Evolutionary conservation across 2,888 invertebrate species (phyloP).

Genomic region (Hanleya hanleyi): DNA sequence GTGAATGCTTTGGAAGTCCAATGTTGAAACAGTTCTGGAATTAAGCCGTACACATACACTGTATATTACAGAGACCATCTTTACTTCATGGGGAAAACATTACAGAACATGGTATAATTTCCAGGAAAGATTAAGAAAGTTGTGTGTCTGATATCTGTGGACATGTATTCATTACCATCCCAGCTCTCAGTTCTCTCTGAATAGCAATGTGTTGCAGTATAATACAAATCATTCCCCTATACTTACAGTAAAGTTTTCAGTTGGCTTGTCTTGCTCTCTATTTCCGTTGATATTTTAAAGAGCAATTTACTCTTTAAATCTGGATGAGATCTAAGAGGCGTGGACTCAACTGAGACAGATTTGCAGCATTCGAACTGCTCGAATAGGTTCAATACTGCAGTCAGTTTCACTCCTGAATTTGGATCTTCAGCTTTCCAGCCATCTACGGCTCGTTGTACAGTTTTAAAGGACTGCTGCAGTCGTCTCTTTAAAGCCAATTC

Average conservation of each 20-base stretch:
- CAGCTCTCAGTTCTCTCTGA: no score
- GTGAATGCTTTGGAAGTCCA: no score
- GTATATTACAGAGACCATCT: neutral
- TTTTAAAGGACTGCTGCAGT: slow-evolving; percentile 36
- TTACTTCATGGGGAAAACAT: neutral
- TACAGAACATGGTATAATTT: no score
- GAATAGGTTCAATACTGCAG: slow-evolving; percentile 33
- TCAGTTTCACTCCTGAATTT: slow-evolving; percentile 12
- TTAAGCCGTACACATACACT: no score
- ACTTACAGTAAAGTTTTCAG: slow-evolving; percentile 37
- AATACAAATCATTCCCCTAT: no score
- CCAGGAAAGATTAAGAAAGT: no score
- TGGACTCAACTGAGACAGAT: slow-evolving; percentile 18
- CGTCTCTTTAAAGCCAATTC: slow-evolving; percentile 23
- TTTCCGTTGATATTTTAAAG: slow-evolving; percentile 37
- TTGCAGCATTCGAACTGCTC: slow-evolving; percentile 42
- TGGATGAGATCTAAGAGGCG: slow-evolving; percentile 24
- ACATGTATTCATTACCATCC: no score
- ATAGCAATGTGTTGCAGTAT: neutral
- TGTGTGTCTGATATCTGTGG: no score
- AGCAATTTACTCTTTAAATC: slow-evolving; percentile 41
- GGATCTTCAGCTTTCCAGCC: slow-evolving; percentile 24
- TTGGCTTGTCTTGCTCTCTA: slow-evolving; percentile 26
- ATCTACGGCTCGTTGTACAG: slow-evolving; percentile 24
- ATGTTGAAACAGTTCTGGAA: no score